Conservation (phyloP, 2,797 vertebrate genomes). For the Hybognathus amarus region DNA sequence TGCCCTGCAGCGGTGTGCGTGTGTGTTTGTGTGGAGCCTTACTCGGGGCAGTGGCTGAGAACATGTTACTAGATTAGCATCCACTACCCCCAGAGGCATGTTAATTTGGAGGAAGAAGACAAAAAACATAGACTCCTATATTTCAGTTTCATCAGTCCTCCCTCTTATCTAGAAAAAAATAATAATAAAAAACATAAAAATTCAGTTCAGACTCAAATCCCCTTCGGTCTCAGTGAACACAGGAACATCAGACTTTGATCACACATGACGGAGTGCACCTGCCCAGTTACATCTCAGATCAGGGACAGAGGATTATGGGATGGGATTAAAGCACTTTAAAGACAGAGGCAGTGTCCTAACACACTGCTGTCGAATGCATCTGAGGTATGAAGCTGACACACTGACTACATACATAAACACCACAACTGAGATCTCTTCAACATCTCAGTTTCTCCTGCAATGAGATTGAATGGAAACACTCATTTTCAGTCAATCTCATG, state of each 20-base stretch:
- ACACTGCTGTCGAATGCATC: neutral
- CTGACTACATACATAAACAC: neutral
- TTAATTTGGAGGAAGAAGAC: neutral
- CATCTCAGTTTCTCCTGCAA: neutral
- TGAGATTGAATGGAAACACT: neutral
- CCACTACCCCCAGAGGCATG: neutral
- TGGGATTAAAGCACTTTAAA: conserved; percentile 42
- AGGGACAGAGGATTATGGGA: conserved; percentile 40
- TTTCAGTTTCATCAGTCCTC: neutral
- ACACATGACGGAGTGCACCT: conserved; percentile 38
- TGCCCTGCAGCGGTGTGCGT: neutral
- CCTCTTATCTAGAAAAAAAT: neutral
- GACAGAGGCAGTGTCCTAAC: conserved; percentile 19
- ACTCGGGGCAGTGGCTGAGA: neutral
- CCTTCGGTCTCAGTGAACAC: neutral
- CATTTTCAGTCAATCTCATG: no score
- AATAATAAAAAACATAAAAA: no score
- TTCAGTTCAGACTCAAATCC: conserved; percentile 17
- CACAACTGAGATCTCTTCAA: neutral
- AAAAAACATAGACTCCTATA: neutral
- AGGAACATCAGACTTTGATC: conserved; percentile 33
- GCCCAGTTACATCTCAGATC: conserved; percentile 40
- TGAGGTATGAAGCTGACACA: conserved; percentile 13
- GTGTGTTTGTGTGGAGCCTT: neutral
- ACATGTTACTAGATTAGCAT: conserved; percentile 27